Evolutionary conservation across 2,113 vertebrate species (phyloP), one percentile per base, ranked within the genome.

Genomic region (Trogon surrucura): DNA sequence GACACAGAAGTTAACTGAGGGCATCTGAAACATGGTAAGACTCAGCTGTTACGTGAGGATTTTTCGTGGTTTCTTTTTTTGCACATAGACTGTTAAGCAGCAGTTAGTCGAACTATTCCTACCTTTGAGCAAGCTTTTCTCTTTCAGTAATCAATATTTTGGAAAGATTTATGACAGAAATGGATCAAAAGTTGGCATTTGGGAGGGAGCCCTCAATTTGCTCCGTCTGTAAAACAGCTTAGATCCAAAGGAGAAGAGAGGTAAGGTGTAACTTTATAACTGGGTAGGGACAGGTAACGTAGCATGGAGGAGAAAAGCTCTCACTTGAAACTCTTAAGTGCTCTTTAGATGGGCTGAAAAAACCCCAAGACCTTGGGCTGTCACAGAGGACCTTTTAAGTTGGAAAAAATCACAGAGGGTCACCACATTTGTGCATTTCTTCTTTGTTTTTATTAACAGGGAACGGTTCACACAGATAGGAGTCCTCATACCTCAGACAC

Each of bases 141-240:
- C 53, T 61, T 83, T 74, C 56, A 71, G 23, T 53, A 70, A 56
- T 47, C 29, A 60, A 32, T 80, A 60, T 53, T 95, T 75, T 60
- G 27, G n/a, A 61, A 93, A 79, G 30, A 67, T 75, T 91, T 88
- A 67, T 44, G 27, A 72, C 30, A 60, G 34, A 75, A 92, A 80
- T 50, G 14, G 21, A 79, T 77, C 11, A 41, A 26, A 89, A 95
- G 30, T 1, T 88, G n/a, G n/a, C 16, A 72, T 85, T 9, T 62
- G 36, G 5, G 23, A 50, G 5, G 8, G 10, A 79, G n/a, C 41
- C 71, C 54, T 80, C 29, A 22, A 20, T 78, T 80, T 91, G 65
- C 32, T 74, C 54, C 36, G 13, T 56, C 50, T 71, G 17, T 58
- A 70, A 93, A 84, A 25, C 34, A 79, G 9, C 38, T 58, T 0